Conservation (phyloP, 2,113 vertebrate species). For the Lontra canadensis region DNA sequence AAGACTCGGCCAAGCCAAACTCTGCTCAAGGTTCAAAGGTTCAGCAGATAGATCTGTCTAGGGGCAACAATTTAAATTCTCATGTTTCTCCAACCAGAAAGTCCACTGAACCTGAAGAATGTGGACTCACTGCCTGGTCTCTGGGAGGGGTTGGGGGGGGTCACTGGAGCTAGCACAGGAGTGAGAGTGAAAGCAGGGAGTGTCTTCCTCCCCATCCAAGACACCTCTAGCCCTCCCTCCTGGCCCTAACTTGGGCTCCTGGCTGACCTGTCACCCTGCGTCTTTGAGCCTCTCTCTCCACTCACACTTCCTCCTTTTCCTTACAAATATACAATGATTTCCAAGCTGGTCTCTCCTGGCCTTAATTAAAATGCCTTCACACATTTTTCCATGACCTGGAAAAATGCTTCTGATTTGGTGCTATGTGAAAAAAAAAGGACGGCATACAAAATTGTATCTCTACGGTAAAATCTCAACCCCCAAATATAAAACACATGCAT, state of each 20-base stretch:
- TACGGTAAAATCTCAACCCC: not conserved
- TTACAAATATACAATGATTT: not conserved
- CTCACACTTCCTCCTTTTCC: not conserved
- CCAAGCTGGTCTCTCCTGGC: not conserved
- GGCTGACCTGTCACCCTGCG: not conserved
- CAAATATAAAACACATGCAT: not conserved
- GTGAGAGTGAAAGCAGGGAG: not conserved
- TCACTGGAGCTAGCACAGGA: not conserved
- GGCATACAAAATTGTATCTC: not conserved
- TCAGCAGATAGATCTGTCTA: not conserved
- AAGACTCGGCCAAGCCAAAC: not conserved
- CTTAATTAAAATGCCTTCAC: slow-evolving; percentile 40
- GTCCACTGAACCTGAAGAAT: not conserved
- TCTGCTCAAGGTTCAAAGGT: not conserved
- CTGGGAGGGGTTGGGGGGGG: not conserved
- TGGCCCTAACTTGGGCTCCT: not conserved
- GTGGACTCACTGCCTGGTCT: not conserved
- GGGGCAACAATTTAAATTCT: slow-evolving; percentile 3
- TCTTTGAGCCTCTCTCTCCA: not conserved
- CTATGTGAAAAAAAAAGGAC: not conserved
- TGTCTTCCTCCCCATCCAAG: not conserved
- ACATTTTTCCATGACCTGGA: not conserved
- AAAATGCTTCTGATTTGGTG: not conserved
- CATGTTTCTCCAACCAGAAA: slow-evolving; percentile 31
- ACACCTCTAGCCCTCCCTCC: not conserved